Evolutionary conservation across 2,113 vertebrate species (phyloP), one percentile per base, ranked within the genome.

Genomic region (Pseudorhombus dupliciocellatus): DNA sequence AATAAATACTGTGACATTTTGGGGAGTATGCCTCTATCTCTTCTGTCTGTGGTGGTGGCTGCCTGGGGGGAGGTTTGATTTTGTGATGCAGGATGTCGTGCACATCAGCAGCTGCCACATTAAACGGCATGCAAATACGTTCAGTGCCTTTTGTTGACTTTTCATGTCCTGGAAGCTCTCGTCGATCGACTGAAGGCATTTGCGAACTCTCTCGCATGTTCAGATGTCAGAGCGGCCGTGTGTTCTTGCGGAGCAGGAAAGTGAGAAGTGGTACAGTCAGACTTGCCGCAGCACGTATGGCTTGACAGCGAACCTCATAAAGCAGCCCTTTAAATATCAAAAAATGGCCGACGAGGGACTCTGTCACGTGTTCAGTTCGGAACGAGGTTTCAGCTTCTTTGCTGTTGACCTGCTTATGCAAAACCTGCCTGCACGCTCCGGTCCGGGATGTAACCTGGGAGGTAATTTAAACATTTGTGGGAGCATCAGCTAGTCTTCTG

Each of bases 1-100:
- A 26, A 70, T 11, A 31, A 22, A 64, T 52, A 22, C 26, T 20
- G 40, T 66, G 44, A 26, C 50, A 52, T 80, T 59, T 73, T 30
- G 61, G 26, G 16, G 60, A 61, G 52, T 30, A 30, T 26, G 53
- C 5, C 24, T 26, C 53, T 55, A 16, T 30, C 7, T 20, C 14
- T 53, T 16, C 24, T 16, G 16, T 24, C 52, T 26, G n/a, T 25
- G 52, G 11, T 22, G 11, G 22, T n/a, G 1, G 11, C 54, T 56
- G 26, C 25, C 54, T n/a, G 54, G 26, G 26, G 16, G 26, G 25
- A 24, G 26, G 16, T 20, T 56, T 30, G 26, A 10, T 54, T 54
- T 26, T 56, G 25, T 1, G 22, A 26, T 54, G 54, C 9, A 20
- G 24, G 52, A 12, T 54, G 24, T 25, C 22, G 6, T 14, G 15